Evolutionary conservation across 2,113 vertebrate species (phyloP).

Genomic region (Sinosuthora webbiana): DNA sequence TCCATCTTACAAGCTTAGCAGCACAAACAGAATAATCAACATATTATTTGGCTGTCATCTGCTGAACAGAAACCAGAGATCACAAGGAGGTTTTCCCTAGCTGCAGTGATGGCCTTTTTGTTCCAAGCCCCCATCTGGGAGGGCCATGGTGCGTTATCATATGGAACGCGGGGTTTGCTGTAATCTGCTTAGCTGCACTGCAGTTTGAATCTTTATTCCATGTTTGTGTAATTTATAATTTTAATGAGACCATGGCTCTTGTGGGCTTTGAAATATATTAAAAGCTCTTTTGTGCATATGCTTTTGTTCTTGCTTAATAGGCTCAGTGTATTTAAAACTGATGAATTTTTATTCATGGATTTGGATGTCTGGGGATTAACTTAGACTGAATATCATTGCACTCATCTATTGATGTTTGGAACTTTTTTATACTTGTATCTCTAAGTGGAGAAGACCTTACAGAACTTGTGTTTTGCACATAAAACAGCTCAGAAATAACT

Average conservation of each 20-base stretch:
- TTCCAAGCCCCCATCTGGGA: slow-evolving; percentile 94
- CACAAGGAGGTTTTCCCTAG: slow-evolving; percentile 88
- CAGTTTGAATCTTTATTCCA: slow-evolving; percentile 92
- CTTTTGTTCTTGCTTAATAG: slow-evolving; percentile 93
- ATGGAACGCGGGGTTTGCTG: slow-evolving; percentile 92
- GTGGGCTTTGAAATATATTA: slow-evolving; percentile 92
- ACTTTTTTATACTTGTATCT: slow-evolving; percentile 68
- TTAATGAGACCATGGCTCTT: slow-evolving; percentile 92
- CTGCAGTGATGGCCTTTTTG: slow-evolving; percentile 84
- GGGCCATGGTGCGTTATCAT: slow-evolving; percentile 93
- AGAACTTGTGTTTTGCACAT: slow-evolving; percentile 6
- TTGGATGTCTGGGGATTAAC: slow-evolving; percentile 85
- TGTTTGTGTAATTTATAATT: slow-evolving; percentile 99
- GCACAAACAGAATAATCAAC: slow-evolving; percentile 92
- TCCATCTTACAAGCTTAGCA: slow-evolving; percentile 84
- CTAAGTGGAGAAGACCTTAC: slow-evolving; percentile 39
- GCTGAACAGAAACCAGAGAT: slow-evolving; percentile 92
- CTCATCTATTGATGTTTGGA: slow-evolving; percentile 72
- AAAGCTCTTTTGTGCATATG: slow-evolving; percentile 89
- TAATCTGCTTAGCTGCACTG: slow-evolving; percentile 97
- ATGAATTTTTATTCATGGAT: slow-evolving; percentile 89
- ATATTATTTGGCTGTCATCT: slow-evolving; percentile 93
- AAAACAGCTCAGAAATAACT: not conserved
- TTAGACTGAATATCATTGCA: slow-evolving; percentile 79
- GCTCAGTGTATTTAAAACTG: slow-evolving; percentile 92